Base-by-base conservation (phyloP, 2,113 vertebrate genomes). In the Electrona antarctica region DNA sequence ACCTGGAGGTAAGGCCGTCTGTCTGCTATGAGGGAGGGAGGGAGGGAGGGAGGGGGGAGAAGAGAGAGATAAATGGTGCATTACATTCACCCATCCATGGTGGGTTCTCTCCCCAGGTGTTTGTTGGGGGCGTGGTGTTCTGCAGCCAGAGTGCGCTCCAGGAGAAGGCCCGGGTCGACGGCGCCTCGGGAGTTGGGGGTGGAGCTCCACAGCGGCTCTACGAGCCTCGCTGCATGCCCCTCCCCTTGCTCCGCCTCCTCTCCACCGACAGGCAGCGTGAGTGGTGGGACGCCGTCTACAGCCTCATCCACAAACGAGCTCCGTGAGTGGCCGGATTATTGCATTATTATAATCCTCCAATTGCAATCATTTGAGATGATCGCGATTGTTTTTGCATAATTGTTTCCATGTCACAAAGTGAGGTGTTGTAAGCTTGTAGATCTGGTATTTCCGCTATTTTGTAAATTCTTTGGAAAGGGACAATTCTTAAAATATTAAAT, bases 231-330 rank as follows among this genome's bases (percentile, higher is more conserved):
- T 98, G 96, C 81, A 89, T 97, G 57, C 97, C 97, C 0, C 71
- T 97, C 71, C 93, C 94, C 15, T 90, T 98, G 45, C 94, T 96
- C 82, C 96, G 95, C 73, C 95, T 94, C 61, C 90, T 99, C 60
- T 95, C 91, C 82, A 97, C 95, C 0, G 95, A 96, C 60, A 93
- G 94, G 50, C 98, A 99, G 69, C 92, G 93, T 69, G 92, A 93
- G 46, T 99, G 96, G 97, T 99, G 98, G 98, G 94, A 98, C 21
- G 95, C 97, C 0, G 92, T 96, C 77, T 94, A 94, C 90, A 93
- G 87, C 75, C 92, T 98, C 8, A 93, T 96, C 89, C 93, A 98
- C 86, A 95, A 96, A 80, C 96, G 90, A 88, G 91, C 95, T 62
- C 3, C 51, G 33, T 41, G 33, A 41, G 33, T 41, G 21, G 21